Evolutionary conservation across 2,888 invertebrate species (phyloP), one percentile per base, ranked within the genome.

Genomic region (Matsumyia berberina): DNA sequence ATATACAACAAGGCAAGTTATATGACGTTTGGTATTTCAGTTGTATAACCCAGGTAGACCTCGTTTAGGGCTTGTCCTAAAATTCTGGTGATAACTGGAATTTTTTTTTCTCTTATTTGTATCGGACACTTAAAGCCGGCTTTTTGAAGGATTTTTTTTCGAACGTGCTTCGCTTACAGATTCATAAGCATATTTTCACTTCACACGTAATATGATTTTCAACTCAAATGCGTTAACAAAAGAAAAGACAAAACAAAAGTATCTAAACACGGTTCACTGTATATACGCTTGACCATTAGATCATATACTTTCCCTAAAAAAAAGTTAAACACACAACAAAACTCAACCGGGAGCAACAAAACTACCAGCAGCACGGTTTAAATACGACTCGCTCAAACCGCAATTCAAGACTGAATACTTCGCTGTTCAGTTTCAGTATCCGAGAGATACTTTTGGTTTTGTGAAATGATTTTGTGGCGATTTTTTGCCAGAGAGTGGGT

Each of bases 251-350:
- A n/a, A 37, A 17, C 9, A 24, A 15, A 51, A 29, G n/a, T 53
- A 53, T 42, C 42, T 37, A 35, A 42, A 69, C 53, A 44, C 62
- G 37, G 15, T 8, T 42, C 51, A 42, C 29, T 29, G 19, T 57
- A 64, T 31, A 42, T 33, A 35, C 77, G 55, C 6, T 46, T 53
- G 69, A 69, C 8, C 62, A 64, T 73, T 74, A 37, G 74, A 58
- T 74, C 74, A 74, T 44, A 73, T 39, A 85, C 85, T 85, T 85
- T 85, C 85, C 57, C 60, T 49, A 79, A 64, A 69, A 39, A n/a
- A n/a, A n/a, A n/a, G n/a, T n/a, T 33, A 51, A 58, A 12, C 24
- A 55, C 12, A 31, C n/a, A 44, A 72, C 12, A 46, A 74, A 74
- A 77, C 8, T 39, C 0, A 24, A 35, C 35, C 35, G 49, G 6